Conservation (phyloP, 1,140 invertebrate species). For the Cataglyphis hispanica region DNA sequence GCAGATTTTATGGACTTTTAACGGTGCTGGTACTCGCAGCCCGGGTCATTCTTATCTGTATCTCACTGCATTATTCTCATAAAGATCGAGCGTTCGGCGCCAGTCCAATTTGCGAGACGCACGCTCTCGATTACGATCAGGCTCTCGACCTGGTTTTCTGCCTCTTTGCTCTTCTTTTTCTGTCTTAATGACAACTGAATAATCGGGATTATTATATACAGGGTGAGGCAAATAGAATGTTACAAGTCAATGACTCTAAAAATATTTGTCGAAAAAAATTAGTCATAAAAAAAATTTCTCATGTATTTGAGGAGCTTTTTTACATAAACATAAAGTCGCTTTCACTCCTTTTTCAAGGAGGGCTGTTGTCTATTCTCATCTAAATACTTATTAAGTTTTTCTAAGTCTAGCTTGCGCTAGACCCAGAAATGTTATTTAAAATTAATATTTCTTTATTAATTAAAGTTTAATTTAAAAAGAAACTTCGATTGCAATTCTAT, state of each 20-base stretch:
- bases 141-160: neutral
- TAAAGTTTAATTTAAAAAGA: neutral
- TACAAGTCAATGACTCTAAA: too few relatives aligned
- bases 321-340: too few relatives aligned
- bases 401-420: too few relatives aligned
- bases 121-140: conserved; percentile 22
- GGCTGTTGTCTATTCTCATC: too few relatives aligned
- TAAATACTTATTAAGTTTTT: too few relatives aligned
- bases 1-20: conserved; percentile 66
- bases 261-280: too few relatives aligned
- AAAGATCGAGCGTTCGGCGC: conserved; percentile 59
- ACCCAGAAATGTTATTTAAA: too few relatives aligned
- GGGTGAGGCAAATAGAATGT: too few relatives aligned
- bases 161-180: too few relatives aligned
- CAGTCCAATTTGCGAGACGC: conserved; percentile 64
- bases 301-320: too few relatives aligned
- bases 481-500: neutral
- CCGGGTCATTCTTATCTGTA: conserved; percentile 54
- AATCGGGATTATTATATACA: neutral
- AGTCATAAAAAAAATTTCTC: too few relatives aligned
- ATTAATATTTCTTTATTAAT: neutral
- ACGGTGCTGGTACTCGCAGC: conserved; percentile 38
- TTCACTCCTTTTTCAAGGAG: too few relatives aligned
- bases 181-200: neutral
- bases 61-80: conserved; percentile 27